phyloP scores from a whole-genome alignment of 2,797 vertebrate species.

The Lepilemur ruficaudatus region DNA sequence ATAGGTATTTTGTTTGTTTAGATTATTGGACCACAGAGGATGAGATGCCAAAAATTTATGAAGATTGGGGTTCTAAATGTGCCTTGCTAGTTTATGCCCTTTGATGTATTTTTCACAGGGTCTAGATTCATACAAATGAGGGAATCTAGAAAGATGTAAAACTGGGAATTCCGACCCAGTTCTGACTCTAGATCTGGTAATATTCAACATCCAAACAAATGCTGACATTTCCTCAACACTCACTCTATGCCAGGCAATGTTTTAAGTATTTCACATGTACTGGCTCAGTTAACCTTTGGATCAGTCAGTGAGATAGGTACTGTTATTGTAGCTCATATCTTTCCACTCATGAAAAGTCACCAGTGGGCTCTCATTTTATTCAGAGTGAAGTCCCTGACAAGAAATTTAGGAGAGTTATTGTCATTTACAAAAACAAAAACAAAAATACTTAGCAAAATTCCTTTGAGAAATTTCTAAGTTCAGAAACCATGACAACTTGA shows the following conservation, averaged over 20 bases:
- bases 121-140: not conserved
- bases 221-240: not conserved
- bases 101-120: not conserved
- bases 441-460: not conserved
- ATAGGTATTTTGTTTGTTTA: not conserved
- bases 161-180: not conserved
- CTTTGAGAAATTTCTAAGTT: not conserved
- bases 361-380: not conserved
- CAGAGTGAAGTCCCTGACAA: not conserved
- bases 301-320: too few relatives aligned
- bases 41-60: not conserved
- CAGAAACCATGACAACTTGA: not conserved
- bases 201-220: not conserved
- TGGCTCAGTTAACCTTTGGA: not conserved
- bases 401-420: not conserved
- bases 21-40: not conserved
- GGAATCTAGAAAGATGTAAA: not conserved
- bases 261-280: not conserved
- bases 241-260: not conserved
- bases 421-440: not conserved
- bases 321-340: rapidly evolving
- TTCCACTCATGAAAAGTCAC: not conserved
- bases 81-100: too few relatives aligned
- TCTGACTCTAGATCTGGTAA: not conserved
- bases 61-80: not conserved